Evolutionary conservation across 2,113 vertebrate species (phyloP).

Genomic region (Scomber scombrus): DNA sequence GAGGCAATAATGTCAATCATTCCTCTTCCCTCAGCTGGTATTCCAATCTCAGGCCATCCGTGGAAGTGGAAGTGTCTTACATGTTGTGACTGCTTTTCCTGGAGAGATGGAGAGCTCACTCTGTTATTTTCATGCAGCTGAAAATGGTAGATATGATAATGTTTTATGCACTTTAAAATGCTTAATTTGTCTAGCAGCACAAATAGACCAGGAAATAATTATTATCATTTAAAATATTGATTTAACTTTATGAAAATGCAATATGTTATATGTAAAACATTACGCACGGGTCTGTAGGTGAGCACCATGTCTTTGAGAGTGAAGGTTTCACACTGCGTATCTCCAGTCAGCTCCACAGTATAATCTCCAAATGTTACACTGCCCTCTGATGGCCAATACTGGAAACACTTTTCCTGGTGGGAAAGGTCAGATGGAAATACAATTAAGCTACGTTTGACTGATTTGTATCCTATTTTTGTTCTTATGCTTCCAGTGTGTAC

Average conservation of each 20-base stretch:
- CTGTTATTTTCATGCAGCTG: conserved; percentile 43
- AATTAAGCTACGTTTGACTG: conserved; percentile 17
- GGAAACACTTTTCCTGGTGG: conserved; percentile 94
- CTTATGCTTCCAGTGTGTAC: background rate
- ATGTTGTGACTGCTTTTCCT: conserved; percentile 87
- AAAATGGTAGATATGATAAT: conserved; percentile 50
- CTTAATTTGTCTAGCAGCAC: background rate
- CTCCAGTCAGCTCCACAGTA: conserved; percentile 89
- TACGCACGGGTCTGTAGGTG: conserved; percentile 76
- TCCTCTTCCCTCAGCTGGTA: conserved; percentile 91
- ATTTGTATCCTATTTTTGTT: conserved; percentile 37
- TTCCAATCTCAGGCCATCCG: conserved; percentile 96
- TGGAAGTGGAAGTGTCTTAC: conserved; percentile 96
- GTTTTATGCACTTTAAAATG: conserved; percentile 17
- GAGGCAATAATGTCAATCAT: conserved; percentile 94
- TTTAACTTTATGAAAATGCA: too few relatives aligned
- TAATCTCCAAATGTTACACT: conserved; percentile 87
- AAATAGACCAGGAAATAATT: background rate
- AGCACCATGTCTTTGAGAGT: conserved; percentile 83
- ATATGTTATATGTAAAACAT: background rate
- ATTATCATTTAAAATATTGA: background rate
- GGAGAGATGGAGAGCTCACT: conserved; percentile 28
- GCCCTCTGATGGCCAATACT: conserved; percentile 93
- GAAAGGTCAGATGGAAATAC: conserved; percentile 55
- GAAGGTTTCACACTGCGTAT: conserved; percentile 89